Base-by-base conservation (phyloP, 1,140 invertebrate genomes). In the Pseudobourletiella spinata region DNA sequence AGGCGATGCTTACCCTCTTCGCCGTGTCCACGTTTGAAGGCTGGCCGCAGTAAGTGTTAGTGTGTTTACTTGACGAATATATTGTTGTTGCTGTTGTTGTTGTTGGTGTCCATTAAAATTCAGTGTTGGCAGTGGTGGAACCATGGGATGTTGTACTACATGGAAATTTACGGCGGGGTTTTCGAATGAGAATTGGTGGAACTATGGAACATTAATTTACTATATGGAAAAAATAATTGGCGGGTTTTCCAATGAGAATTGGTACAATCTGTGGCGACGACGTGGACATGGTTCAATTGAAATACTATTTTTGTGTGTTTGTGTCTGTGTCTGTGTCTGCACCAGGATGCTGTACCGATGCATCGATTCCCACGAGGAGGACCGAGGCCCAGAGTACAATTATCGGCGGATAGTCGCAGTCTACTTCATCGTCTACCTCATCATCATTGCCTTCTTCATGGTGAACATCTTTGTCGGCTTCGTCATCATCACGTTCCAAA, bases 381-480 rank as follows among this genome's bases (percentile, higher is more conserved):
- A 97, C 74, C 80, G 83, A 66, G 97, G 97, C 74, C 95, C 95
- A 74, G 91, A 96, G 73, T 87, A 96, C 78, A 98, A 99, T 79
- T 94, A 91, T 78, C 85, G 95, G 76, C 95, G 93, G 73, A 87
- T 94, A 71, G 94, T 99, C 64, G 95, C 96, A 72, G 84, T 95
- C 68, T 99, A 96, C 79, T 99, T 97, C 79, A 98, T 99, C 72
- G 89, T 97, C 76, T 99, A 98, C 78, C 98, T 99, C 74, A 98
- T 99, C 77, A 96, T 96, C 72, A 96, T 97, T 76, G 92, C 91
- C 63, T 95, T 95, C 81, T 99, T 99, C 80, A 99, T 99, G 95
- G 95, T 99, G 57, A 99, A 99, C 79, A 99, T 99, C 78, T 99
- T 99, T 82, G 96, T 99, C 71, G 97, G 97, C 92, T 99, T 99